These are phyloP conservation scores for Drosophila neotestacea DNA, from an alignment of 2,888 invertebrate species.

Conservation along the genomic window DNA sequence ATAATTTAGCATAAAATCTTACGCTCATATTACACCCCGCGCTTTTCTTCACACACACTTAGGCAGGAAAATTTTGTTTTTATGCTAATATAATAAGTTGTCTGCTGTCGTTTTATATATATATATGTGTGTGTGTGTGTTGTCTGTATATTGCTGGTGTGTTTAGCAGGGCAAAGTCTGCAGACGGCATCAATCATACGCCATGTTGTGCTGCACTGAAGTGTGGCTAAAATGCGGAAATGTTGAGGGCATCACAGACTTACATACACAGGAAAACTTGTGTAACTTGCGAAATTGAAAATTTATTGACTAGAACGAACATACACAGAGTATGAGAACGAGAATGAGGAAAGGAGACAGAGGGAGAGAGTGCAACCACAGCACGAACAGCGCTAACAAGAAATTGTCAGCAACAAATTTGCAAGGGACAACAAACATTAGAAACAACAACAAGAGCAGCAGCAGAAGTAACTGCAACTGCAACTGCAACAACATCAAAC, in stretches of 20 bases:
- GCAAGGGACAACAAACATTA: slow-evolving; percentile 34
- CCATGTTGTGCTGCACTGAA: slow-evolving; percentile 68
- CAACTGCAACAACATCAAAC: slow-evolving; percentile 45
- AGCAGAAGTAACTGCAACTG: slow-evolving; percentile 15
- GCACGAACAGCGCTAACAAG: slow-evolving; percentile 65
- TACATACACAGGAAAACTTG: slow-evolving; percentile 22
- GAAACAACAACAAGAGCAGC: slow-evolving; percentile 9
- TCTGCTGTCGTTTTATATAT: slow-evolving; percentile 22
- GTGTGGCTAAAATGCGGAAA: slow-evolving; percentile 77
- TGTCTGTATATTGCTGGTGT: slow-evolving; percentile 9
- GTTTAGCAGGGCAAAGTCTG: slow-evolving; percentile 22
- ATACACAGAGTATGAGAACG: slow-evolving; percentile 29
- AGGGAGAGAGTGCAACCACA: slow-evolving; percentile 51
- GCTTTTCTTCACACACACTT: not conserved
- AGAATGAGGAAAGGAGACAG: slow-evolving; percentile 19
- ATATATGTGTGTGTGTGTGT: slow-evolving; percentile 14
- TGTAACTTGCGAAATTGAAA: slow-evolving; percentile 72
- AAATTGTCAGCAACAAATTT: slow-evolving; percentile 78
- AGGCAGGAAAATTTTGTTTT: slow-evolving; percentile 40
- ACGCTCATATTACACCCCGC: slow-evolving; percentile 1
- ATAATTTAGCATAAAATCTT: slow-evolving; percentile 27
- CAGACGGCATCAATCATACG: slow-evolving; percentile 78
- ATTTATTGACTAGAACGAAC: slow-evolving; percentile 73
- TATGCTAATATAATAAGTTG: slow-evolving; percentile 69
- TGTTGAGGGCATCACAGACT: slow-evolving; percentile 50